Evolutionary conservation across 2,113 vertebrate species (phyloP).

Genomic region (zebrafish (Danio rerio)): DNA sequence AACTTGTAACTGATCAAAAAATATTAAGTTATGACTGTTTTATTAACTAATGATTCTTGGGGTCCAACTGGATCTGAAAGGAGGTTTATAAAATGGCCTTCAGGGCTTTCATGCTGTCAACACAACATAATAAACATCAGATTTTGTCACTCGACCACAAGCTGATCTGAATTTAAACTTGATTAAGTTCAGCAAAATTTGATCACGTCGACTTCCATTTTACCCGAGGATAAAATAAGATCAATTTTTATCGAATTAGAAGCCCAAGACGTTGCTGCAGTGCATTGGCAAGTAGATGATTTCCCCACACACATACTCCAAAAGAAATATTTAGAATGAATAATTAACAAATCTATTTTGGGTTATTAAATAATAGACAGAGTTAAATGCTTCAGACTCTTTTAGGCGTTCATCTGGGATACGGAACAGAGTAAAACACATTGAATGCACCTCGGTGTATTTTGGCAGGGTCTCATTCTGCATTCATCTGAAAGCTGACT

Average conservation of each 20-base stretch:
- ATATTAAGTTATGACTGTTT: too few species aligned
- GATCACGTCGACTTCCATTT: not conserved
- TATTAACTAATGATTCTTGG: too few species aligned
- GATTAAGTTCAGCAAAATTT: not conserved
- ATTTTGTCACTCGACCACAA: not conserved
- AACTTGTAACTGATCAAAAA: too few species aligned
- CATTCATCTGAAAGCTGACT: not conserved
- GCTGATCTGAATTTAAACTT: conserved; percentile 10
- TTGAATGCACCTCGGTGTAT: not conserved
- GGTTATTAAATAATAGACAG: not conserved
- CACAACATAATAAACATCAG: not conserved
- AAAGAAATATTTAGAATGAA: not conserved
- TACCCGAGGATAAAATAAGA: not conserved
- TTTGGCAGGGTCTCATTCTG: not conserved
- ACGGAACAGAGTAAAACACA: not conserved
- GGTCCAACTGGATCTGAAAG: too few species aligned
- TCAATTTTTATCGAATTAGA: not conserved
- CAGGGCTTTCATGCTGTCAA: not conserved
- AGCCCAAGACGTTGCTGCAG: not conserved
- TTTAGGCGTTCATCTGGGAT: not conserved
- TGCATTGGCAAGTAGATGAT: not conserved
- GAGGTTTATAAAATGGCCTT: not conserved
- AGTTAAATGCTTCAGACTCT: not conserved
- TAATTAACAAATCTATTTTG: conserved; percentile 14
- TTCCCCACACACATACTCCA: not conserved